These are phyloP conservation scores for Philopedon plagiatum DNA, from an alignment of 2,888 invertebrate genomes.

Conservation along the genomic window DNA sequence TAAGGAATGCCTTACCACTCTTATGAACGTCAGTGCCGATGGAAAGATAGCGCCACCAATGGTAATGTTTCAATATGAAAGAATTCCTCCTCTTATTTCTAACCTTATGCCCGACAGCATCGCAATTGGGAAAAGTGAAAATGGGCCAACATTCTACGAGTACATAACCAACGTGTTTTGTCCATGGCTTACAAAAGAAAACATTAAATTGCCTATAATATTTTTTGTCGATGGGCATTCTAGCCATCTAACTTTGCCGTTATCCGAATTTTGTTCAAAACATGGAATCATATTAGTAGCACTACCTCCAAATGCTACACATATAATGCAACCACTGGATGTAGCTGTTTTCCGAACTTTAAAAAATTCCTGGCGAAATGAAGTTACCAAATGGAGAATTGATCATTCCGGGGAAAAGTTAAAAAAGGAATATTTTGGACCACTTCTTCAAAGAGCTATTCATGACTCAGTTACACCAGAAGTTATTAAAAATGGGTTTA, in stretches of 20 bases:
- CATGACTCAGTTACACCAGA: no score
- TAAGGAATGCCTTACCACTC: not conserved
- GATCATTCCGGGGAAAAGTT: no score
- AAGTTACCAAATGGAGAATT: not conserved
- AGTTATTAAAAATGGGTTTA: no score
- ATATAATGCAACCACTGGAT: conserved; percentile 19
- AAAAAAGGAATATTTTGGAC: no score
- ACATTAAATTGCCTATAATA: conserved; percentile 30
- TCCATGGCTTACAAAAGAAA: conserved; percentile 23
- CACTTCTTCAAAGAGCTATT: no score
- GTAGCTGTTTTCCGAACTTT: conserved; percentile 31
- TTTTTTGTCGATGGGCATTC: conserved; percentile 33
- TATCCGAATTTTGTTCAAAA: conserved; percentile 42
- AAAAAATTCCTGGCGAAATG: conserved; percentile 40
- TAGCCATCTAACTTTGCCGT: conserved; percentile 39
- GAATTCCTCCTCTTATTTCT: not conserved
- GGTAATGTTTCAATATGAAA: not conserved
- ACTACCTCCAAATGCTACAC: conserved; percentile 47
- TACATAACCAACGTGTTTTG: conserved; percentile 46
- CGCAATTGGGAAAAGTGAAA: not conserved
- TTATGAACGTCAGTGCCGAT: not conserved
- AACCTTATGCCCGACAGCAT: not conserved
- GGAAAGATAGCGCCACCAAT: not conserved
- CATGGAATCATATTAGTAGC: conserved; percentile 40
- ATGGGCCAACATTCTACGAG: conserved; percentile 38